Evolutionary conservation across 2,113 vertebrate genomes (phyloP).

Genomic region (Sphyrna mokarran): DNA sequence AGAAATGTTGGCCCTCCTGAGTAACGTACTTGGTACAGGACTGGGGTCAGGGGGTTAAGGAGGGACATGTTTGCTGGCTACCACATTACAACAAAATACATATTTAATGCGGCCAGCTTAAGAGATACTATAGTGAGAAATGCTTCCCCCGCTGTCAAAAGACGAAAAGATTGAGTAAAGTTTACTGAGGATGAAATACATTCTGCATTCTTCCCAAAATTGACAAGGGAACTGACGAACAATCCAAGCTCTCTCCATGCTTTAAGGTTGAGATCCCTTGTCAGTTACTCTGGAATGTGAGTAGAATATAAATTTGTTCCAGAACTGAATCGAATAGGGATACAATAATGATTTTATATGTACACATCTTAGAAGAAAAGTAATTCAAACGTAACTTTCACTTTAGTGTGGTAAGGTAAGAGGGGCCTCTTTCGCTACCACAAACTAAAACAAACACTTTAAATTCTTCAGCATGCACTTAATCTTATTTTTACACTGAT

Average conservation of each 20-base stretch:
- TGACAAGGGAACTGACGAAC: background rate
- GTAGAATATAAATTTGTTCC: background rate
- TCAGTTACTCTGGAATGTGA: background rate
- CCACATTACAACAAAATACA: background rate
- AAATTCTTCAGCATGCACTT: background rate
- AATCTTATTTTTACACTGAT: background rate
- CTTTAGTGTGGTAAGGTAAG: background rate
- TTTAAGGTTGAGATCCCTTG: background rate
- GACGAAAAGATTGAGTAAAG: background rate
- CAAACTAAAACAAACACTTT: background rate
- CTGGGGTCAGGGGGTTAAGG: background rate
- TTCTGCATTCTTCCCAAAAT: background rate
- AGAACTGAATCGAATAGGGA: background rate
- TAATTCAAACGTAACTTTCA: background rate
- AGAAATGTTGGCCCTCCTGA: background rate
- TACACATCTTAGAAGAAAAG: background rate
- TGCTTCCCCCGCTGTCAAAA: background rate
- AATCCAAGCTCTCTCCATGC: background rate
- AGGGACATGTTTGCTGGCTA: background rate
- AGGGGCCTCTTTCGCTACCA: background rate
- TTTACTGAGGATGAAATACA: background rate
- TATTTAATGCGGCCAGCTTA: background rate
- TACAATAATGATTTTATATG: background rate
- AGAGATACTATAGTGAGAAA: background rate
- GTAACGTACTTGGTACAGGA: background rate